Conservation (phyloP, 2,797 vertebrate species). For the Prunella strophiata region DNA sequence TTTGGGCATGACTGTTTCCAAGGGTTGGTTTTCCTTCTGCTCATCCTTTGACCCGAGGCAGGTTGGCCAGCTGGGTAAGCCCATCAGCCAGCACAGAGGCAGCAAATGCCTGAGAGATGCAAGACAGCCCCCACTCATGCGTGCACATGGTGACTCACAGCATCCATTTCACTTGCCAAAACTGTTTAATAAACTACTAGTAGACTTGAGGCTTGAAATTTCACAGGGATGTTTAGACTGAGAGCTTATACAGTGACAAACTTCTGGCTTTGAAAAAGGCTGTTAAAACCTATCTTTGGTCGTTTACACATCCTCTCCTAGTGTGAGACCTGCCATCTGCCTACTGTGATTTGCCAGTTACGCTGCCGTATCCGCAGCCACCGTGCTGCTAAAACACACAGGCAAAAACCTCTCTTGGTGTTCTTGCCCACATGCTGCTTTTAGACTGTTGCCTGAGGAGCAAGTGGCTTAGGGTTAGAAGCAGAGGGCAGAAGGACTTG, state of each 20-base stretch:
- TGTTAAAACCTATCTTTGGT: slow-evolving; percentile 51
- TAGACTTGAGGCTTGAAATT: neutral
- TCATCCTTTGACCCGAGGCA: accelerated
- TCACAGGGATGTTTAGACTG: slow-evolving; percentile 41
- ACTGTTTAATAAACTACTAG: slow-evolving; percentile 30
- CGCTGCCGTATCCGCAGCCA: neutral
- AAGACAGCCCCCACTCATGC: neutral
- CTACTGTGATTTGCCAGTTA: neutral
- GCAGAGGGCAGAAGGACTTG: neutral
- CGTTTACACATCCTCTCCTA: slow-evolving; percentile 34
- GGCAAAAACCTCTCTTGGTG: neutral
- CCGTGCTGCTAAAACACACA: accelerated
- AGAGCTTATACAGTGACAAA: slow-evolving; percentile 28
- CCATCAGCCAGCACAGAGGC: neutral
- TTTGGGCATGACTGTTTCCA: neutral
- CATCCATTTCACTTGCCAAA: neutral
- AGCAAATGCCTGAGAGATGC: neutral
- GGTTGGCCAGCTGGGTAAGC: accelerated
- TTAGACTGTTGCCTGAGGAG: neutral
- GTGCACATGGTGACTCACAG: neutral
- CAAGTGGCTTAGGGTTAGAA: neutral
- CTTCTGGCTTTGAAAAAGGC: slow-evolving; percentile 38
- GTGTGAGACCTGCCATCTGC: slow-evolving; percentile 60
- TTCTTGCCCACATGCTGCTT: neutral
- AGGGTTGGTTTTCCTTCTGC: neutral